Evolutionary conservation across 2,888 invertebrate species (phyloP).

Genomic region (Shargacucullia verbasci): DNA sequence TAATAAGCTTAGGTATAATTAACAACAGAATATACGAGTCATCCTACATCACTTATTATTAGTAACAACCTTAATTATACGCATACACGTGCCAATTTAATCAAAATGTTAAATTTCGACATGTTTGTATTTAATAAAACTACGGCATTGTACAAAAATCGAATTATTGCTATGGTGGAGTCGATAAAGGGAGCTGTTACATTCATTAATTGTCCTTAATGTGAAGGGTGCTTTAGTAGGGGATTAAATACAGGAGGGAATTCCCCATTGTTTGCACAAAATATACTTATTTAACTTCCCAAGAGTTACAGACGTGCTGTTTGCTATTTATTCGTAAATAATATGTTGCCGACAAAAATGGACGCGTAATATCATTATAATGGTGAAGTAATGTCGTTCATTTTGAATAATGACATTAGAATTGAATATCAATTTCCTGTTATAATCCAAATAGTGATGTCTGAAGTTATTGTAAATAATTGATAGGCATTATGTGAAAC

Average conservation of each 20-base stretch:
- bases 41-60: slow-evolving; percentile 1
- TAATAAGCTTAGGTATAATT: no score
- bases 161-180: slow-evolving; percentile 83
- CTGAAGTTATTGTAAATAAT: slow-evolving; percentile 20
- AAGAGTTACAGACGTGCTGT: slow-evolving; percentile 62
- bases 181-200: slow-evolving; percentile 82
- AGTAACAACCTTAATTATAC: slow-evolving; percentile 18
- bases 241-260: slow-evolving; percentile 74
- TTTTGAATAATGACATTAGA: slow-evolving; percentile 44
- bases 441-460: slow-evolving; percentile 24
- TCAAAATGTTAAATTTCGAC: slow-evolving; percentile 58
- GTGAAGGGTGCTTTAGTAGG: slow-evolving; percentile 74
- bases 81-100: slow-evolving; percentile 56
- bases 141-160: slow-evolving; percentile 77
- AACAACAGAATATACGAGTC: background rate
- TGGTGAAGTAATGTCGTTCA: slow-evolving; percentile 47
- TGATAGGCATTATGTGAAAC: slow-evolving; percentile 5
- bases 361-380: slow-evolving; percentile 49
- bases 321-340: slow-evolving; percentile 55
- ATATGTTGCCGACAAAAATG: slow-evolving; percentile 54
- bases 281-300: slow-evolving; percentile 83
- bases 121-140: slow-evolving; percentile 78
- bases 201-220: slow-evolving; percentile 86
- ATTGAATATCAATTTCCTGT: slow-evolving; percentile 39
- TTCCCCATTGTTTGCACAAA: slow-evolving; percentile 79